Percentiles rank a stretch among this genome's conserved stretches.
Evolutionary conservation across 1,140 invertebrate genomes (phyloP).

Genomic region (Belonocnema kinseyi): DNA sequence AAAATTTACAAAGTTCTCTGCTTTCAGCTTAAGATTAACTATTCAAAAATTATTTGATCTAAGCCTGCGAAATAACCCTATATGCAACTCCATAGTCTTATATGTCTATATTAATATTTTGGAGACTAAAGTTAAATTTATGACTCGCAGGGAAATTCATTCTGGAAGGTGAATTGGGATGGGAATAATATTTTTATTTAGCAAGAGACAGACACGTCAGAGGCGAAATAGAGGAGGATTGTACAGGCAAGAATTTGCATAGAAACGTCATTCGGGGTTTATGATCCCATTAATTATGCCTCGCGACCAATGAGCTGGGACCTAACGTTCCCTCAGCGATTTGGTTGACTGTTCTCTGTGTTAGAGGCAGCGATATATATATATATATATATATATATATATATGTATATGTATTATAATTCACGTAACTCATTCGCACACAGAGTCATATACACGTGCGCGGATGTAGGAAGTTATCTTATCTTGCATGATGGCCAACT

Average conservation of each 20-base stretch:
- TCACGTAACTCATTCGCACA: conserved; percentile 24
- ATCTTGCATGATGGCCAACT: conserved; percentile 15
- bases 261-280: conserved; percentile 65
- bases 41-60: too few relatives aligned
- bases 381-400: neutral
- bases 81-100: too few relatives aligned
- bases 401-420: conserved; percentile 24
- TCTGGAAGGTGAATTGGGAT: too few relatives aligned
- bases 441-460: conserved; percentile 24
- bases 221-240: conserved; percentile 45
- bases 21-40: too few relatives aligned
- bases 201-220: conserved; percentile 11
- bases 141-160: too few relatives aligned
- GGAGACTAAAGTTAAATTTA: too few relatives aligned
- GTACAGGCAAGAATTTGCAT: conserved; percentile 63
- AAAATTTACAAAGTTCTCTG: too few relatives aligned
- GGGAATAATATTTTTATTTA: conserved; percentile 33
- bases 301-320: conserved; percentile 63
- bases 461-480: conserved; percentile 41
- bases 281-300: conserved; percentile 66
- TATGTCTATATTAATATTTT: too few relatives aligned
- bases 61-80: too few relatives aligned
- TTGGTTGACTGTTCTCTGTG: conserved; percentile 31
- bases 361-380: neutral
- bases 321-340: conserved; percentile 46